Evolutionary conservation across 64 coral and sea anemone species (phyloP).

Genomic region (Dendronephthya gigantea): DNA sequence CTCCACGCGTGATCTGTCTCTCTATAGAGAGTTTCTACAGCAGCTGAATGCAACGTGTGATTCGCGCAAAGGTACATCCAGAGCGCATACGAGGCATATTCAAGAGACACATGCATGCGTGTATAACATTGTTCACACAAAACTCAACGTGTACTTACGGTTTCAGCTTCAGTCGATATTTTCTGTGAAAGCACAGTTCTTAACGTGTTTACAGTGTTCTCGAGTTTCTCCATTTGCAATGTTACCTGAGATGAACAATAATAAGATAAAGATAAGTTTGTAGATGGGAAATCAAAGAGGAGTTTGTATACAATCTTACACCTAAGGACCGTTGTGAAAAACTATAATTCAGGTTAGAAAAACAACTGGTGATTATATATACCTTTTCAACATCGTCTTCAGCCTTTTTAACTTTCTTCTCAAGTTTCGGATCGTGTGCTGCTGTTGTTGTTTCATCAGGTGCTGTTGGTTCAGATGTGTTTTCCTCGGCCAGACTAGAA

Average conservation of each 20-base stretch:
- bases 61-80: too few species aligned
- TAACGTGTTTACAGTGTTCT: conserved; percentile 73
- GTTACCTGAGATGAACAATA: conserved; percentile 30
- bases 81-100: background rate
- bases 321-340: too few species aligned
- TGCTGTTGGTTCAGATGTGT: background rate
- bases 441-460: background rate
- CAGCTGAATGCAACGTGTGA: too few species aligned
- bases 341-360: too few species aligned
- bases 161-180: conserved; percentile 89
- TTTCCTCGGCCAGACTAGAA: background rate
- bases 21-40: too few species aligned
- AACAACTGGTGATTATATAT: too few species aligned
- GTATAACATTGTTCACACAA: background rate
- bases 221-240: conserved; percentile 66
- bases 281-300: too few species aligned
- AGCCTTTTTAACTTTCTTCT: background rate
- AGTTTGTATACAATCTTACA: too few species aligned
- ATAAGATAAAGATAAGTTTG: too few species aligned
- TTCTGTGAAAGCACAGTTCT: conserved; percentile 84
- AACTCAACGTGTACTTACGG: conserved; percentile 52
- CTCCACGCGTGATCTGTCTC: too few species aligned
- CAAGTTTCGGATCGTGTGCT: background rate
- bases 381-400: background rate
- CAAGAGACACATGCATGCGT: background rate